Conservation (phyloP, 2,888 invertebrate genomes). For the Polyommatus icarus region DNA sequence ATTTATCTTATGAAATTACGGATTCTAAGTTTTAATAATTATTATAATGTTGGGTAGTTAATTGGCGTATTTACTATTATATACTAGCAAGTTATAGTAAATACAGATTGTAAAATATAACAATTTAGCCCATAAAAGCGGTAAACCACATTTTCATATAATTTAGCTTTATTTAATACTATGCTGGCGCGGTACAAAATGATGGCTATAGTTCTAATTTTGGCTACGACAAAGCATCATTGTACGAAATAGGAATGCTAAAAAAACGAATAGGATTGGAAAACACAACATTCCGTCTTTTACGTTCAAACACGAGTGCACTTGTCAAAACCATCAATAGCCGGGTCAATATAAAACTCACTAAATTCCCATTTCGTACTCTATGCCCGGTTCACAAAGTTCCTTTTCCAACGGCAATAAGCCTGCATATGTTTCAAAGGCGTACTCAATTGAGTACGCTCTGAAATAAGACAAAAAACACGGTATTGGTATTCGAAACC, state of each 20-base stretch:
- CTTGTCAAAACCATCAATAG: constrained; percentile 5
- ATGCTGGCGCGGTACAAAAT: too few species aligned
- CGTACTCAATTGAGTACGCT: constrained; percentile 7
- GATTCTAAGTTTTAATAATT: too few species aligned
- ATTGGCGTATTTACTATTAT: too few species aligned
- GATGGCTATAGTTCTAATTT: too few species aligned
- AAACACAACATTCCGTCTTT: neutral
- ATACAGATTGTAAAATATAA: too few species aligned
- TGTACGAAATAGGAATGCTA: neutral
- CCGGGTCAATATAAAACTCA: neutral
- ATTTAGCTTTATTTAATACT: too few species aligned
- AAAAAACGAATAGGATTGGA: neutral
- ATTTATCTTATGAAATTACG: too few species aligned
- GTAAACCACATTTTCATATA: too few species aligned
- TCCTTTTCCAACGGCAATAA: neutral
- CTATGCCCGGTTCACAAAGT: neutral
- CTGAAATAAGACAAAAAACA: constrained; percentile 2
- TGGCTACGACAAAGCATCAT: neutral
- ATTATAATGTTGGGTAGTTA: too few species aligned
- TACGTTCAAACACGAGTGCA: neutral
- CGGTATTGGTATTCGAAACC: neutral
- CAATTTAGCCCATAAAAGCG: too few species aligned
- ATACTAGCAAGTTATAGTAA: too few species aligned
- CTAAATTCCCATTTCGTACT: neutral
- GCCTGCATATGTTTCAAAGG: neutral